Base-by-base conservation (phyloP, 2,888 invertebrate species). In the Drepana falcataria region DNA sequence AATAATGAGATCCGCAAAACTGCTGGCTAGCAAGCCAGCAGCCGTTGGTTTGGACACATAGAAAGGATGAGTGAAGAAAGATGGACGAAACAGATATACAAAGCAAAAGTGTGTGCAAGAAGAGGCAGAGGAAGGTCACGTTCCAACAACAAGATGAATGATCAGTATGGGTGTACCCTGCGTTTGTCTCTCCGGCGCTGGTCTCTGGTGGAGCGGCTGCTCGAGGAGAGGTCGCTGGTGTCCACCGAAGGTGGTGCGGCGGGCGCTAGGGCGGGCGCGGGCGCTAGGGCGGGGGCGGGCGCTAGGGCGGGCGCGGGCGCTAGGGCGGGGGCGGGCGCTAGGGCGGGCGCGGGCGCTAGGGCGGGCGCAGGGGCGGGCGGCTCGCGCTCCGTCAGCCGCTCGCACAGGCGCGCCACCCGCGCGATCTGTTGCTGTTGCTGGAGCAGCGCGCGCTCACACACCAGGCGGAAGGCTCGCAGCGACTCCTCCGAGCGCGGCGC, bases 361-460 rank as follows among this genome's bases (percentile, higher is more conserved):
- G 53, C 44, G 33, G 52, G 48, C 52, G 52, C 51, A 2, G 48
- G 5, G 33, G 48, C 33, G 48, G 35, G 35, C 37, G 21, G 53
- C 54, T 48, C 53, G 34, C 49, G 54, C 61, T 75, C 77, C 1
- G 77, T 73, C 35, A 87, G 73, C 4, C 72, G 73, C 69, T 84
- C 83, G 69, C 87, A 88, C 37, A 88, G 69, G 60, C 76, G 72
- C 1, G 85, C 76, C 3, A 88, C 84, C 48, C 80, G 81, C 1
- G 83, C 73, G 47, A 87, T 80, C 61, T 81, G 81, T 37, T 65
- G 65, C 65, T 87, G 85, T 59, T 87, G 88, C 52, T 84, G 83
- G 2, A 73, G 73, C 35, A 88, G 64, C 35, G 85, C 77, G 6
- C 77, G 75, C 66, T 82, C 80, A 69, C 85, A 85, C 2, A 73